phyloP scores from a whole-genome alignment of 2,888 invertebrate species.

The Rhingia rostrata region DNA sequence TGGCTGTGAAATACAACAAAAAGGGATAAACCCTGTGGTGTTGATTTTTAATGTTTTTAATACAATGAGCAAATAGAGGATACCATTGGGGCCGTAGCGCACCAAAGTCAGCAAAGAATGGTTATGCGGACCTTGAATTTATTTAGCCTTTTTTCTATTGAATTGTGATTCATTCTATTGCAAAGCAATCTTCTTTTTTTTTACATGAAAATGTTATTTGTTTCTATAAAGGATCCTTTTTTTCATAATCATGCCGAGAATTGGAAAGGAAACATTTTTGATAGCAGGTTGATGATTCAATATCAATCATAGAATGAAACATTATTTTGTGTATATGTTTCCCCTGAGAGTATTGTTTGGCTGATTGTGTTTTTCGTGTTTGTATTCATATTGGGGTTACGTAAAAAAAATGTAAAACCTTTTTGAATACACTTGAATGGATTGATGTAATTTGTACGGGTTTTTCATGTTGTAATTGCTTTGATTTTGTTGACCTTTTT shows the following conservation, averaged over 20 bases:
- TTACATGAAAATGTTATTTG: neutral
- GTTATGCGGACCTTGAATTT: constrained; percentile 5
- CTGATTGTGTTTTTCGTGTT: no score
- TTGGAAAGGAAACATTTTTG: no score
- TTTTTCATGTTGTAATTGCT: no score
- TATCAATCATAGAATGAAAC: neutral
- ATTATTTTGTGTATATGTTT: no score
- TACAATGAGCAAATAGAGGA: constrained; percentile 37
- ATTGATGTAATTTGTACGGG: no score
- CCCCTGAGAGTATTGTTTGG: no score
- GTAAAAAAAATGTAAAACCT: no score
- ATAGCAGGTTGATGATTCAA: constrained; percentile 8
- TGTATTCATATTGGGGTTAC: no score
- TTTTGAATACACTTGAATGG: no score
- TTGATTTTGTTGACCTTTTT: no score
- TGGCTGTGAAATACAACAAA: constrained; percentile 6
- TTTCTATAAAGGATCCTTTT: neutral
- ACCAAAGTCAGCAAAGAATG: constrained; percentile 22
- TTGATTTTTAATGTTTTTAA: constrained; percentile 29
- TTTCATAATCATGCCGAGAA: no score
- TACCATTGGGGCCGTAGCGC: constrained; percentile 12
- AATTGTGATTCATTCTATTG: neutral
- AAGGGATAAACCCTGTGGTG: constrained; percentile 2
- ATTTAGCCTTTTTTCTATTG: neutral
- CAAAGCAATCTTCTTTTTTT: no score